Percentiles rank a stretch among this genome's conserved stretches.
Conservation (phyloP, 1,140 invertebrate genomes). For the Drosophila asahinai region DNA sequence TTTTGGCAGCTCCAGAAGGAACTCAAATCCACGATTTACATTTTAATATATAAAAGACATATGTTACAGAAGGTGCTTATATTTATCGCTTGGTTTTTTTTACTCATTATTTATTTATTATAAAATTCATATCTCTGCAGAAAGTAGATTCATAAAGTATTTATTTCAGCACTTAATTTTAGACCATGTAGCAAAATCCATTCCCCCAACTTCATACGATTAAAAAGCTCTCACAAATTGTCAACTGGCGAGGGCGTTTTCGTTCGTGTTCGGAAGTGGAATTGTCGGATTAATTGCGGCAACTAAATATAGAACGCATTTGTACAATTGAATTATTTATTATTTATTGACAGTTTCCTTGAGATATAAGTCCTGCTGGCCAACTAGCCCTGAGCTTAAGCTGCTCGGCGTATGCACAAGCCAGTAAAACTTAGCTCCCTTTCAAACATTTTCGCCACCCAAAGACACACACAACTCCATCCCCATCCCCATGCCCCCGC, state of each 20-base stretch:
- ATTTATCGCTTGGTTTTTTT: background rate
- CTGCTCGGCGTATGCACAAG: constrained; percentile 56
- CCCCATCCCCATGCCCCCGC: background rate
- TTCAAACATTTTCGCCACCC: too few species aligned
- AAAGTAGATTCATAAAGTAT: background rate
- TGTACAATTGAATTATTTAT: constrained; percentile 63
- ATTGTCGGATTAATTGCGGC: constrained; percentile 72
- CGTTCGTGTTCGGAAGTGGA: constrained; percentile 28
- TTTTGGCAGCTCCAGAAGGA: too few species aligned
- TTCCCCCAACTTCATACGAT: background rate
- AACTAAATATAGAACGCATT: constrained; percentile 48
- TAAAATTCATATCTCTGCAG: background rate
- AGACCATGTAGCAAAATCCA: background rate
- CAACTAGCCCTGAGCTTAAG: constrained; percentile 56
- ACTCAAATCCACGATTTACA: too few species aligned
- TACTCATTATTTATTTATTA: background rate
- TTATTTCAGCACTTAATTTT: constrained; percentile 3
- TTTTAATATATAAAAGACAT: background rate
- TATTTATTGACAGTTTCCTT: constrained; percentile 67
- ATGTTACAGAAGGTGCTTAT: background rate
- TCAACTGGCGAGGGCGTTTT: constrained; percentile 40
- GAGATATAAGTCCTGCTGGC: constrained; percentile 35
- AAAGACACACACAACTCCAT: constrained; percentile 17
- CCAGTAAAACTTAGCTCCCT: constrained; percentile 9
- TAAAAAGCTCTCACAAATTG: constrained; percentile 24